A percentile compares a stretch with the other conserved stretches of the same genome.
Conservation (phyloP, 2,113 vertebrate genomes). For the Triplophysa dalaica region DNA sequence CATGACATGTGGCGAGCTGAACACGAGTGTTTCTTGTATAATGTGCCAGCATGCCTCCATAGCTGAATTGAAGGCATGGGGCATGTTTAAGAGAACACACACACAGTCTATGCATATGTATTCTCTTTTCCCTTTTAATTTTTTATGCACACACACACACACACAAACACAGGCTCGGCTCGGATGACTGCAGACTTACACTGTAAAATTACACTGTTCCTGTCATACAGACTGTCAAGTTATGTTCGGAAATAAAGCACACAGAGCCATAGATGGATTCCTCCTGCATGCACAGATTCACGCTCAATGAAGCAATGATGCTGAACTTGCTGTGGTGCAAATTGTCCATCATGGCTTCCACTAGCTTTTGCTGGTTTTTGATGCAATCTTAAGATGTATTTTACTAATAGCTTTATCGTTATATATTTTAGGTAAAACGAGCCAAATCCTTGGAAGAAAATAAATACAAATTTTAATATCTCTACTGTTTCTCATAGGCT, state of each 20-base stretch:
- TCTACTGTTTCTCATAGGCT: neutral
- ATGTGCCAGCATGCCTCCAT: conserved; percentile 67
- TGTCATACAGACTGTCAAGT: conserved; percentile 60
- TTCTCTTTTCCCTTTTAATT: neutral
- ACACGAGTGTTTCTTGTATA: conserved; percentile 45
- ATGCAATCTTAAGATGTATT: neutral
- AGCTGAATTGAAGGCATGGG: conserved; percentile 28
- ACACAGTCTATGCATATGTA: conserved; percentile 33
- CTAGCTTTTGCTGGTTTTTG: neutral
- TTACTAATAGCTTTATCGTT: neutral
- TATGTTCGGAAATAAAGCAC: conserved; percentile 50
- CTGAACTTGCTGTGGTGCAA: neutral
- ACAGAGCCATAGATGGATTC: conserved; percentile 50
- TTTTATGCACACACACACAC: neutral
- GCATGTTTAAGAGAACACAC: conserved; percentile 47
- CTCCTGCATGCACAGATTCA: conserved; percentile 30
- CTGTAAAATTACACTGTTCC: conserved; percentile 59
- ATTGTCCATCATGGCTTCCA: neutral
- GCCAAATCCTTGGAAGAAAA: neutral
- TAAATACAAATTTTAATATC: neutral
- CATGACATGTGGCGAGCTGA: neutral
- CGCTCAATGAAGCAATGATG: neutral
- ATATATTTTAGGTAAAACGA: neutral
- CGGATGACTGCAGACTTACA: conserved; percentile 22
- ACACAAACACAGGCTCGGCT: conserved; percentile 18